Conservation (phyloP, 1,140 invertebrate genomes). For the Caenorhabditis elegans region WBcel235 BX284604.4:9562001-9562500, state of each 20-base stretch:
- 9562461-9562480: not conserved
- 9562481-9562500: not conserved
- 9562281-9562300: not conserved
- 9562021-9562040: no score
- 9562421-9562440: not conserved
- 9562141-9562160: slow-evolving; percentile 12
- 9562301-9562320: not conserved
- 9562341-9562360: not conserved
- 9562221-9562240: not conserved
- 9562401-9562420: slow-evolving; percentile 21
- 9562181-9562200: slow-evolving; percentile 15
- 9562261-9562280: no score
- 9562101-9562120: not conserved
- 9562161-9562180: not conserved
- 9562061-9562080: no score
- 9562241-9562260: not conserved
- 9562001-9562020: no score
- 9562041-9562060: no score
- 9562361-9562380: slow-evolving; percentile 27
- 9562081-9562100: no score
- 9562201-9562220: not conserved
- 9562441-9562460: not conserved
- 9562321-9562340: not conserved
- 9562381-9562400: not conserved
- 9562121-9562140: slow-evolving; percentile 6